These are phyloP conservation scores for Sympetrum striolatum DNA, from an alignment of 2,888 invertebrate species.

Conservation along the genomic window DNA sequence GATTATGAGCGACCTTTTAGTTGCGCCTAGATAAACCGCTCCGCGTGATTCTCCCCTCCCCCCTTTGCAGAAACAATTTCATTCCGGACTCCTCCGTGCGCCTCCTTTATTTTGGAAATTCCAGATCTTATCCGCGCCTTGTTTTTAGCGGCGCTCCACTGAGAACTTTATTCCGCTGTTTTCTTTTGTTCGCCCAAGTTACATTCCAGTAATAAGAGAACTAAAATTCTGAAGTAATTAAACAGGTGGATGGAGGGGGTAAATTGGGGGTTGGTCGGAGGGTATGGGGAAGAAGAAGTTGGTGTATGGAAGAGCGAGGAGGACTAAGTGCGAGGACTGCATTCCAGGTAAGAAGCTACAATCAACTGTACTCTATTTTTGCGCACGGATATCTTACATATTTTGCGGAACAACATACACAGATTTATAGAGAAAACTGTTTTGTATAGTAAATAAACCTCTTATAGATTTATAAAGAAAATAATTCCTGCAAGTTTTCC, in stretches of 20 bases:
- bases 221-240: neutral
- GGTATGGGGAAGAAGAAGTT: neutral
- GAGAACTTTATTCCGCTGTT: neutral
- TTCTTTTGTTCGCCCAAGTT: neutral
- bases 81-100: neutral
- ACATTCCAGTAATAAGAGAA: neutral
- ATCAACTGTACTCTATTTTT: no score
- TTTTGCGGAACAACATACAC: no score
- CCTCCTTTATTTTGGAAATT: neutral
- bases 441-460: no score
- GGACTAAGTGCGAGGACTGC: no score
- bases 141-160: neutral
- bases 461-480: no score
- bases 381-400: no score
- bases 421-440: no score
- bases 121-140: neutral
- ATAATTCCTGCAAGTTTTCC: no score
- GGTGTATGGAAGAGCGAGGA: no score
- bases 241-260: neutral
- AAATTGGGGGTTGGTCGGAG: no score
- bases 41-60: neutral
- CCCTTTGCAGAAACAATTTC: neutral
- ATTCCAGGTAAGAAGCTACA: no score
- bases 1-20: neutral
- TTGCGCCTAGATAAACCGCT: neutral